A percentile compares a stretch with the other conserved stretches of the same genome.
These are phyloP conservation scores for Spisula solida DNA, from an alignment of 2,888 invertebrate genomes.

Conservation along the genomic window DNA sequence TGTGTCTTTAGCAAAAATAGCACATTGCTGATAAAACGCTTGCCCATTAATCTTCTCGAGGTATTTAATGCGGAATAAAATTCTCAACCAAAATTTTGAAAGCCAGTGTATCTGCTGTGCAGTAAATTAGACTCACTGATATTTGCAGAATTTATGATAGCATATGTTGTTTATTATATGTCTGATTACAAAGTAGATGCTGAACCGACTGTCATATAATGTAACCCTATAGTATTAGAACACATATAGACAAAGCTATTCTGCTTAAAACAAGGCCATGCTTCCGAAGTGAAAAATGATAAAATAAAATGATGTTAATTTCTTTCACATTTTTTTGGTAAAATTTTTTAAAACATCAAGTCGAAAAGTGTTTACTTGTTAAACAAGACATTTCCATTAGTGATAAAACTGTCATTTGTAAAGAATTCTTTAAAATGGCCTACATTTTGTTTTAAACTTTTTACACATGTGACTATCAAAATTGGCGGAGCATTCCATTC, in stretches of 20 bases:
- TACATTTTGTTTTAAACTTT: too few species aligned
- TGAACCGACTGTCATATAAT: neutral
- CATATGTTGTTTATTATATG: neutral
- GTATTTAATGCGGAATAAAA: slow-evolving; percentile 24
- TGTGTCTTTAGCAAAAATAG: slow-evolving; percentile 48
- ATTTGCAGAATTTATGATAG: slow-evolving; percentile 31
- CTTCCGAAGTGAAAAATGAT: neutral
- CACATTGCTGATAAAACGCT: slow-evolving; percentile 48
- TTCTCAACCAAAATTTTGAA: neutral
- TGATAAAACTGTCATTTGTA: neutral
- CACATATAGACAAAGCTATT: neutral
- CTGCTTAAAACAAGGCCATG: neutral
- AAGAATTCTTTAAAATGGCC: too few species aligned
- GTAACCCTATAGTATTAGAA: neutral
- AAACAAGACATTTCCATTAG: slow-evolving; percentile 18
- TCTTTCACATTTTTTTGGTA: neutral
- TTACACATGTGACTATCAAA: too few species aligned
- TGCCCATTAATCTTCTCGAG: slow-evolving; percentile 47
- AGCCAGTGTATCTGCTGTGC: slow-evolving; percentile 31
- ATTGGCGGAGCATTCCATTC: too few species aligned
- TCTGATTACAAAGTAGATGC: neutral
- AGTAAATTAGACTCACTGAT: slow-evolving; percentile 44
- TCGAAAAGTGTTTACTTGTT: too few species aligned
- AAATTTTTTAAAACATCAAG: neutral
- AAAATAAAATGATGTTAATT: neutral